Base-by-base conservation (phyloP, 2,888 invertebrate genomes). In the Coremacera marginata region DNA sequence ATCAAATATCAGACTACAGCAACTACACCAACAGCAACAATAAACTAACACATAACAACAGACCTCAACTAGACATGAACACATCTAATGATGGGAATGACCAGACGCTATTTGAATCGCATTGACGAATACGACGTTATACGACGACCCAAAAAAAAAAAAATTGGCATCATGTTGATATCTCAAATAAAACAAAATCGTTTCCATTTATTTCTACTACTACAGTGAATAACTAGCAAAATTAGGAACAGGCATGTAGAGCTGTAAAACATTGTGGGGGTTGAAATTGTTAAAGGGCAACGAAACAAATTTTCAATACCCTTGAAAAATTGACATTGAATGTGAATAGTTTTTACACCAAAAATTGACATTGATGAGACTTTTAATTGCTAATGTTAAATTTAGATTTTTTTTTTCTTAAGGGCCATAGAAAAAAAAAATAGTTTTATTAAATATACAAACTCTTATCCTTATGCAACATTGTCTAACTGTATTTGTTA, bases 31-130 rank as follows among this genome's bases (percentile, higher is more conserved):
- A 62, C 1, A 34, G 49, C 4, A 27, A 44, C 31, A 22, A 55
- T 55, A 37, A 37, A 49, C 63, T 27, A 49, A 68, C 25, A 49
- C 49, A 49, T 5, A 60, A 44, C 44, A 49, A 49, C 49, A 27
- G 34, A 55, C 60, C n/a, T 22, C 44, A 62, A 72, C 62, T 60
- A 44, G 72, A 72, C 62, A 62, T 72, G 49, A 62, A 72, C 72
- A 72, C 14, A 49, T 62, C 72, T 72, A 72, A 72, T 72, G 72
- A 72, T 62, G 72, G 72, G 62, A 72, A 72, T 72, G 27, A 27
- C 60, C 37, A 60, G 62, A 72, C 60, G 11, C 62, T 44, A 62
- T 72, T 72, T 72, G 62, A 72, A 62, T 62, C 62, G 62, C 49
- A 62, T 72, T 72, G 72, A 72, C 9, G 55, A 70, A 27, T n/a